phyloP scores from a whole-genome alignment of 2,113 vertebrate genomes.

The Centropus unirufus region DNA sequence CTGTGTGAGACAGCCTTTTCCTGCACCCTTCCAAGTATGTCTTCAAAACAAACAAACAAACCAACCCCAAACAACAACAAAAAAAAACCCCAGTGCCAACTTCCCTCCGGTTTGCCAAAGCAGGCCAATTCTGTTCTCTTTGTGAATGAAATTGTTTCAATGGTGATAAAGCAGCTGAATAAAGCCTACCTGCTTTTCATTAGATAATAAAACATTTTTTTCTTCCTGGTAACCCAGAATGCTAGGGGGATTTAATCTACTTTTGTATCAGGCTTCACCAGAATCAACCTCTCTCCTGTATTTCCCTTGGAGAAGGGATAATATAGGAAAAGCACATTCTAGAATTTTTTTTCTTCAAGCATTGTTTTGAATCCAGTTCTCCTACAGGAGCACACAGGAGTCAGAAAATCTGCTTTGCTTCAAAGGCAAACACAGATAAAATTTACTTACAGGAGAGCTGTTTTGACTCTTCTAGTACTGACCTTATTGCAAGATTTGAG shows the following conservation, averaged over 20 bases:
- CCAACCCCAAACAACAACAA: neutral
- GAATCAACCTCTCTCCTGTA: neutral
- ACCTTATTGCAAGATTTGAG: neutral
- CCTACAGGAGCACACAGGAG: neutral
- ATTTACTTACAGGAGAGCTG: neutral
- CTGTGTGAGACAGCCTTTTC: neutral
- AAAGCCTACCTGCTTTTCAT: neutral
- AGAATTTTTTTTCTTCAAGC: neutral
- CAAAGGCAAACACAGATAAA: neutral
- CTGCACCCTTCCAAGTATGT: neutral
- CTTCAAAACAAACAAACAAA: neutral
- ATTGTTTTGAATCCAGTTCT: neutral
- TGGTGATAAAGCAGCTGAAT: neutral
- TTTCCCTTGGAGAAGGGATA: neutral
- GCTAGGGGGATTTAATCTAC: neutral
- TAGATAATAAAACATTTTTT: neutral
- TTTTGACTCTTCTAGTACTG: neutral
- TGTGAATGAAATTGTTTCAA: neutral
- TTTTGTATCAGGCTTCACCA: neutral
- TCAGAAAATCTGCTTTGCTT: neutral
- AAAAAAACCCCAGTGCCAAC: fast-evolving
- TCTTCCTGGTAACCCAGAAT: neutral
- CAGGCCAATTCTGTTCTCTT: neutral
- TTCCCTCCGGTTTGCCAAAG: neutral
- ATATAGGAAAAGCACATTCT: neutral